Evolutionary conservation across 2,888 invertebrate species (phyloP).

Genomic region (Heliconius erato): DNA sequence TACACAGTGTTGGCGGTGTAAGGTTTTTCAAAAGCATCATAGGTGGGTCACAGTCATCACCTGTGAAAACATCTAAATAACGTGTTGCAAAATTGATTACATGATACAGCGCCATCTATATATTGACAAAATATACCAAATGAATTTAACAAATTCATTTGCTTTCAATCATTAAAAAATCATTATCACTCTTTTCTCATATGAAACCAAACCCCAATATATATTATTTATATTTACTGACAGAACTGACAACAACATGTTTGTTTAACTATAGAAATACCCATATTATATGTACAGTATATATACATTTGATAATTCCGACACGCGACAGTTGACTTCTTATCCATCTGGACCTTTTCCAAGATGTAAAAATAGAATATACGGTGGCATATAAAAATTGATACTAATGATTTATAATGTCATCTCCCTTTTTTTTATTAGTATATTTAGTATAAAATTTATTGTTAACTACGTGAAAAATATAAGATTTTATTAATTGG

Average conservation of each 20-base stretch:
- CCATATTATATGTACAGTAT: background rate
- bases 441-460: background rate
- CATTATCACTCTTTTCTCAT: too few species aligned
- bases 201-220: background rate
- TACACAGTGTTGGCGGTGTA: too few species aligned
- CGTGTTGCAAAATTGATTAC: too few species aligned
- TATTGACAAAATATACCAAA: too few species aligned
- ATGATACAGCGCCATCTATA: too few species aligned
- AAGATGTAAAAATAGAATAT: slow-evolving; percentile 45
- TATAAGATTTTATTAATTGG: background rate
- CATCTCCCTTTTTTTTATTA: slow-evolving; percentile 40
- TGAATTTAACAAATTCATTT: too few species aligned
- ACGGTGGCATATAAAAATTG: slow-evolving; percentile 48
- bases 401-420: slow-evolving; percentile 48
- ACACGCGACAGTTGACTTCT: slow-evolving; percentile 50
- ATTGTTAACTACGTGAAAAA: background rate
- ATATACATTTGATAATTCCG: slow-evolving; percentile 25
- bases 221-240: slow-evolving; percentile 3
- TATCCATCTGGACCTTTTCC: slow-evolving; percentile 47
- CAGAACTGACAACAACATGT: background rate
- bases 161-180: too few species aligned
- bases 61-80: too few species aligned
- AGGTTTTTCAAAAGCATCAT: too few species aligned
- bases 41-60: too few species aligned
- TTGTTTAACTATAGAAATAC: background rate